These are phyloP conservation scores for Peribatodes rhomboidaria DNA, from an alignment of 2,888 invertebrate species.

Conservation along the genomic window DNA sequence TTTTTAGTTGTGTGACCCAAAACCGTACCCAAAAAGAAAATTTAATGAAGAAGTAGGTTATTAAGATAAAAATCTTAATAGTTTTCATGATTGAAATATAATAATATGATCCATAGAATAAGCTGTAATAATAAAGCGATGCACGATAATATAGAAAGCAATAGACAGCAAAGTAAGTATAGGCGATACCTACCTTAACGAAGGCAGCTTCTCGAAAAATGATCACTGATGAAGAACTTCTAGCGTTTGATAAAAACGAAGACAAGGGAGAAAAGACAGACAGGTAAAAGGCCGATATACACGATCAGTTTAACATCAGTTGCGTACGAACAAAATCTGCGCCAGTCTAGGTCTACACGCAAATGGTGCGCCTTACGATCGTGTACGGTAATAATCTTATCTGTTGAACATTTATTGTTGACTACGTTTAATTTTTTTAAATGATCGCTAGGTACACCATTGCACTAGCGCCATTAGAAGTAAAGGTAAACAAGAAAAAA, in stretches of 20 bases:
- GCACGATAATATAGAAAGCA: slow-evolving; percentile 52
- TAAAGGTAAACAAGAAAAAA: too few relatives aligned
- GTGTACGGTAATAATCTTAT: too few relatives aligned
- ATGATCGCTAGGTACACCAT: too few relatives aligned
- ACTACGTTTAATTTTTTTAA: too few relatives aligned
- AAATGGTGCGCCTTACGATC: too few relatives aligned
- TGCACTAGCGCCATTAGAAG: too few relatives aligned
- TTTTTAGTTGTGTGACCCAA: slow-evolving; percentile 29
- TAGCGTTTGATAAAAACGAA: slow-evolving; percentile 41
- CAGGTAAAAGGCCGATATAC: slow-evolving; percentile 47
- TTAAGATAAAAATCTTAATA: slow-evolving; percentile 17
- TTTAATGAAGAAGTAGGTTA: not conserved
- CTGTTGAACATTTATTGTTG: too few relatives aligned
- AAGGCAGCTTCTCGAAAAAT: slow-evolving; percentile 63
- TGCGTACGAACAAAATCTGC: too few relatives aligned
- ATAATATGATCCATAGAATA: slow-evolving; percentile 15
- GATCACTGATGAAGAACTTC: slow-evolving; percentile 49
- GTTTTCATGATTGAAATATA: slow-evolving; percentile 24
- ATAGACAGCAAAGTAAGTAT: slow-evolving; percentile 61
- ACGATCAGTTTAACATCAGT: not conserved
- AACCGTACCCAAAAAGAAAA: slow-evolving; percentile 5
- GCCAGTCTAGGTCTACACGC: too few relatives aligned
- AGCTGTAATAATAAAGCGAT: slow-evolving; percentile 46
- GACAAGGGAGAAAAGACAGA: slow-evolving; percentile 62
- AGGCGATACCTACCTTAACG: slow-evolving; percentile 76